Percentiles rank a stretch among this genome's conserved stretches.
phyloP scores from a whole-genome alignment of 2,797 vertebrate genomes.

The Catostomus latipinnis region DNA sequence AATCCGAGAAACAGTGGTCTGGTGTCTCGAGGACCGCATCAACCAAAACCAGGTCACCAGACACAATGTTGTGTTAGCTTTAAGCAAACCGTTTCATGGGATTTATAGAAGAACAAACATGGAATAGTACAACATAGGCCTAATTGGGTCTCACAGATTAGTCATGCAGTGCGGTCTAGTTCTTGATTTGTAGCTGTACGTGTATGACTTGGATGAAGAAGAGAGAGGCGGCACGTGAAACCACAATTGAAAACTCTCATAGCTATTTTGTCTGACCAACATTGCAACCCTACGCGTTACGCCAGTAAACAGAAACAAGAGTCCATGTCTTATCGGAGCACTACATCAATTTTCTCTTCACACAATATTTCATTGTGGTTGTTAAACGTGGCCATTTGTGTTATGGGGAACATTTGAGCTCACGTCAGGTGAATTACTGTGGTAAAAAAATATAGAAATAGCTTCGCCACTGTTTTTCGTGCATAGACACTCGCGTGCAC shows the following conservation, averaged over 20 bases:
- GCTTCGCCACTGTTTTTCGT: too few species aligned
- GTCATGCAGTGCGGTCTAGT: neutral
- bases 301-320: constrained; percentile 27
- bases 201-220: neutral
- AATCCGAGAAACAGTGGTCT: constrained; percentile 41
- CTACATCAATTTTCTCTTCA: neutral
- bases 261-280: constrained; percentile 27
- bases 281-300: constrained; percentile 21
- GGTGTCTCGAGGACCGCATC: neutral
- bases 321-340: neutral
- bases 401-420: neutral
- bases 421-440: constrained; percentile 35
- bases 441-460: neutral
- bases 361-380: neutral
- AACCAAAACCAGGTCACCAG: neutral
- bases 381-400: constrained; percentile 17
- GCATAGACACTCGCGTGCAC: too few species aligned
- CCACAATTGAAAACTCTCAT: constrained; percentile 26
- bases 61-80: neutral
- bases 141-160: neutral
- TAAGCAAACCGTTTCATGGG: neutral
- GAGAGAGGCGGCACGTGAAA: constrained; percentile 25
- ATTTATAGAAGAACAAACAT: neutral
- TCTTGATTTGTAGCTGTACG: constrained; percentile 19
- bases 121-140: neutral